A percentile compares a stretch with the other conserved stretches of the same genome.
Evolutionary conservation across 2,797 vertebrate genomes (phyloP).

Genomic region (Agapornis canus): DNA sequence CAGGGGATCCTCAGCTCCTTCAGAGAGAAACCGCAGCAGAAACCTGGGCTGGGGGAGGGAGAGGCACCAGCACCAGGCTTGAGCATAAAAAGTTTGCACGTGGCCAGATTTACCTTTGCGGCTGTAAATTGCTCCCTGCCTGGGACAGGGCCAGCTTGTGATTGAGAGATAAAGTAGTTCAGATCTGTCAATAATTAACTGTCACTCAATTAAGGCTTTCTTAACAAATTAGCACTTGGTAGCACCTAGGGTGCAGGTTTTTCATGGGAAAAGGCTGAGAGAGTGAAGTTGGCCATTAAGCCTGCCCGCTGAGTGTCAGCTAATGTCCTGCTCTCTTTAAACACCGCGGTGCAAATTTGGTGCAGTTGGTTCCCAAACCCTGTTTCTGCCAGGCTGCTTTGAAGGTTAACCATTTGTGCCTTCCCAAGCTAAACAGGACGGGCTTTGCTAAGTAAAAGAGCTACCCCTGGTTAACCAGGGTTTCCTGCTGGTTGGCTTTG

Average conservation of each 20-base stretch:
- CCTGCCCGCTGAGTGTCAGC: conserved; percentile 7
- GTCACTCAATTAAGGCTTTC: conserved; percentile 62
- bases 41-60: conserved; percentile 25
- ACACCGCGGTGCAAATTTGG: not conserved
- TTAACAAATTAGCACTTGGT: conserved; percentile 70
- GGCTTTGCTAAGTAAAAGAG: not conserved
- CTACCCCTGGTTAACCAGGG: not conserved
- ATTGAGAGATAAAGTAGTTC: conserved; percentile 75
- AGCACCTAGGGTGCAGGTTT: conserved; percentile 62
- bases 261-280: conserved; percentile 57
- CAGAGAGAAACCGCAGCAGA: conserved; percentile 41
- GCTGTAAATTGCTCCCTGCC: conserved; percentile 61
- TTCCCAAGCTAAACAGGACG: not conserved
- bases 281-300: conserved; percentile 22
- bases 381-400: not conserved
- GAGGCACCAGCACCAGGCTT: not conserved
- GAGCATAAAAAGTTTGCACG: conserved; percentile 30
- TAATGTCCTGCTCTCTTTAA: conserved; percentile 41
- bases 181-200: conserved; percentile 78
- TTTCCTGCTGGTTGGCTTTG: not conserved
- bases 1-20: conserved; percentile 39
- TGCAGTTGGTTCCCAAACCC: not conserved
- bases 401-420: conserved; percentile 29
- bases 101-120: conserved; percentile 59
- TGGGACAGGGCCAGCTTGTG: conserved; percentile 67